Evolutionary conservation across 2,113 vertebrate genomes (phyloP).

Genomic region (Irena cyanogastra): DNA sequence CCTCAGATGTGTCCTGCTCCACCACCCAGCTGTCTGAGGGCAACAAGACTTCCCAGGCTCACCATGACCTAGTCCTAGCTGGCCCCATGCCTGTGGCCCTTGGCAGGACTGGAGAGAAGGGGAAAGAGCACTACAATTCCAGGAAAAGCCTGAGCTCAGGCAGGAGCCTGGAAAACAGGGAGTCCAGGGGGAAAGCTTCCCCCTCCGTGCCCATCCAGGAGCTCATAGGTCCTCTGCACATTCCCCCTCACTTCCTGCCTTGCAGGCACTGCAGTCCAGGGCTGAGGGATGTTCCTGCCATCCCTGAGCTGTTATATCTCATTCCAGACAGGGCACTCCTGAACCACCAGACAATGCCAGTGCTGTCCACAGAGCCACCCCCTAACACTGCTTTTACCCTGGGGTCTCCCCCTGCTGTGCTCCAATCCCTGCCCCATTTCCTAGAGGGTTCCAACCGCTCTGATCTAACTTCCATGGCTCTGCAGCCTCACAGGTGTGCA

Average conservation of each 20-base stretch:
- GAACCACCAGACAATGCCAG: neutral
- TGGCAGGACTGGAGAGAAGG: conserved; percentile 25
- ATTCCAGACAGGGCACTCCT: neutral
- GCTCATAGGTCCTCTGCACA: neutral
- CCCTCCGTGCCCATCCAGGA: rapidly evolving
- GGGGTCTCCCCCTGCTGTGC: rapidly evolving
- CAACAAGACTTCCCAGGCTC: neutral
- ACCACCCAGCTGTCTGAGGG: neutral
- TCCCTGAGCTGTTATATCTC: neutral
- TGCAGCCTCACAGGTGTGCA: neutral
- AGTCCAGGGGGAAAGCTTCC: neutral
- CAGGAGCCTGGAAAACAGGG: neutral
- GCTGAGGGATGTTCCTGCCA: neutral
- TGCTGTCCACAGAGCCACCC: neutral
- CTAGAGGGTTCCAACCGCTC: neutral
- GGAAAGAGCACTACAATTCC: neutral
- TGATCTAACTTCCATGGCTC: neutral
- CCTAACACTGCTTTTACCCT: neutral
- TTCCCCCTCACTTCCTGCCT: neutral
- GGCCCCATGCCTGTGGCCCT: neutral
- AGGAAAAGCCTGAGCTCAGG: neutral
- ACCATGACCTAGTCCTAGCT: neutral
- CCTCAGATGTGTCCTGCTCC: neutral
- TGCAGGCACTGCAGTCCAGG: neutral
- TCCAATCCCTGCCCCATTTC: neutral